Conservation (phyloP, 2,888 invertebrate species). For the Diaprepes abbreviatus region DNA sequence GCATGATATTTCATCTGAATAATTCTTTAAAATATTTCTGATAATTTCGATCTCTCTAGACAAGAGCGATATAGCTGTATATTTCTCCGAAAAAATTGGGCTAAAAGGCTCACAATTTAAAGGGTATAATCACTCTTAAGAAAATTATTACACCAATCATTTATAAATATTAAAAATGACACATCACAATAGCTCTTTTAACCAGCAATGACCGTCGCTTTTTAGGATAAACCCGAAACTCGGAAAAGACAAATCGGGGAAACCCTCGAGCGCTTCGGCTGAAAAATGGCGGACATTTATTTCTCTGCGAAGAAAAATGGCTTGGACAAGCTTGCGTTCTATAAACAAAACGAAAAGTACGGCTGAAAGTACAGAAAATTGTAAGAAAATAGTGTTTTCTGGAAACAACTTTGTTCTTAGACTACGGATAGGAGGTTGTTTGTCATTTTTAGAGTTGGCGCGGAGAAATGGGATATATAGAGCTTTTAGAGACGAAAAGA, state of each 20-base stretch:
- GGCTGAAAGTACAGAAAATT: conserved; percentile 32
- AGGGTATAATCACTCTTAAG: too few relatives aligned
- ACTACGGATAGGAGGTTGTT: conserved; percentile 30
- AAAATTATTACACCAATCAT: conserved; percentile 27
- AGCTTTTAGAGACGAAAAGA: conserved; percentile 30
- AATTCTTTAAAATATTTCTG: too few relatives aligned
- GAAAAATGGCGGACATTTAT: conserved; percentile 49
- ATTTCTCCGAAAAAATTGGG: too few relatives aligned
- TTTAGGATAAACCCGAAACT: conserved; percentile 38
- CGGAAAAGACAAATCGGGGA: conserved; percentile 46
- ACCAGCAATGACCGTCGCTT: conserved; percentile 42
- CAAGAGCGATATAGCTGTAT: too few relatives aligned
- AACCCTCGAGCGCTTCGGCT: conserved; percentile 45
- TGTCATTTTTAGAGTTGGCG: conserved; percentile 46
- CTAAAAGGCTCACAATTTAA: too few relatives aligned
- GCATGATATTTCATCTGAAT: too few relatives aligned
- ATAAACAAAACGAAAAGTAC: conserved; percentile 48
- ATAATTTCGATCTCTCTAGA: too few relatives aligned
- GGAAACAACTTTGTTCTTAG: conserved; percentile 47
- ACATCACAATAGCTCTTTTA: conserved; percentile 32
- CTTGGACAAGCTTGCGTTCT: conserved; percentile 45
- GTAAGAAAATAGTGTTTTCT: conserved; percentile 43
- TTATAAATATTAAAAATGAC: conserved; percentile 42
- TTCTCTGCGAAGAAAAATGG: conserved; percentile 41
- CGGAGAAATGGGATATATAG: conserved; percentile 30